Base-by-base conservation (phyloP, 1,140 invertebrate species). In the Campoletis sonorensis region DNA sequence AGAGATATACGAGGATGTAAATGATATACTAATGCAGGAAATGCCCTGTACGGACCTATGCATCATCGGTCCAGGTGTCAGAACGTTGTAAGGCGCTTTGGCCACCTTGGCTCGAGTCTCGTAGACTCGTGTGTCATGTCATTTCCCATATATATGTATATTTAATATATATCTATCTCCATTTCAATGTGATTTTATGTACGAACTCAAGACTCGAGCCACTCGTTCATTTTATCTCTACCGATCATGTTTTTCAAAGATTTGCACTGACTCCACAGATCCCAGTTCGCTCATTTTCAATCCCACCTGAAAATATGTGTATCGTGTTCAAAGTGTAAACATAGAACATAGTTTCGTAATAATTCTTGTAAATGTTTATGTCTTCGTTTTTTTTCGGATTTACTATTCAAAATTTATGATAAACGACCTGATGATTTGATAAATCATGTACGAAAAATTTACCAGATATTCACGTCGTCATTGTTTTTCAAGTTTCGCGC, bases 11-110 rank as follows among this genome's bases (percentile, higher is more conserved):
- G 81, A 86, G 84, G 87, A 89, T 87, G 85, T 86, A 89, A 89
- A 89, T 88, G 86, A 89, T 88, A 88, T 85, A 86, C 82, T 81
- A 87, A 89, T 87, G 86, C 85, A 89, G 88, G 88, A 90, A 91
- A 87, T 86, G 81, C 86, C 81, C 71, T 79, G 75, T 88, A 83
- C 85, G 86, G 85, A 83, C 75, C 71, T 87, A 89, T 89, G 87
- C 88, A 91, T 90, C 89, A 89, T 86, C 82, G 83, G 83, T 81
- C 86, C 89, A 91, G 88, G 89, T 90, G 88, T 84, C 85, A 77
- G 45, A 49, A 82, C 45, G 81, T 67, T 70, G 58, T 78, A 78
- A 83, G 67, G 79, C 71, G 27, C 61, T 54, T 77, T 67, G 77
- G 71, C 79, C 80, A 81, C 71, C 70, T 81, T 83, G 84, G 86